Conservation (phyloP, 2,797 vertebrate genomes). For the Microctenopoma stevenorrisi region DNA sequence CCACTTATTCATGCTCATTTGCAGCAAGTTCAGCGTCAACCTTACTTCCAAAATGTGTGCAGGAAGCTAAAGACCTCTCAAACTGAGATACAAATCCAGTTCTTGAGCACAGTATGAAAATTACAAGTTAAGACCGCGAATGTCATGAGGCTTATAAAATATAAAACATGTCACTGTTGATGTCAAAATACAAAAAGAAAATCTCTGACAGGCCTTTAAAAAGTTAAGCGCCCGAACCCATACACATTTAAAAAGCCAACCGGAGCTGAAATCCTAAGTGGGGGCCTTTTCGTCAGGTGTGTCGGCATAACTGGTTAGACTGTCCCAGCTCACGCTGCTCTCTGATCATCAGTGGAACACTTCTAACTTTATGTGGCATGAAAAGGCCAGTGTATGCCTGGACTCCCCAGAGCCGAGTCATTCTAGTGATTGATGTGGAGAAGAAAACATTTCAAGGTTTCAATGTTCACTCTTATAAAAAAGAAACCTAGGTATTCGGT, state of each 20-base stretch:
- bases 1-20: slow-evolving; percentile 60
- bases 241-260: slow-evolving; percentile 16
- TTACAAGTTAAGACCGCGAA: neutral
- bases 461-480: slow-evolving; percentile 23
- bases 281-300: slow-evolving; percentile 35
- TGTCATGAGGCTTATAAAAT: neutral
- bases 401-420: slow-evolving; percentile 36
- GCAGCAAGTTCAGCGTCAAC: slow-evolving; percentile 56
- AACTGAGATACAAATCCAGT: slow-evolving; percentile 11
- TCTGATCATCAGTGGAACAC: slow-evolving; percentile 32
- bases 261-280: slow-evolving; percentile 31
- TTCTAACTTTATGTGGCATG: slow-evolving; percentile 33
- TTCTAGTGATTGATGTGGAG: slow-evolving; percentile 47
- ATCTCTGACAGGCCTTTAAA: slow-evolving; percentile 3
- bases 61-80: slow-evolving; percentile 35
- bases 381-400: slow-evolving; percentile 28
- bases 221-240: slow-evolving; percentile 3
- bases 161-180: neutral
- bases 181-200: slow-evolving; percentile 4
- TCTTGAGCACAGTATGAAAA: slow-evolving; percentile 11
- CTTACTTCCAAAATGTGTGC: slow-evolving; percentile 43
- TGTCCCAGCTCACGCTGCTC: slow-evolving; percentile 23
- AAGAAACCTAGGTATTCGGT: neutral
- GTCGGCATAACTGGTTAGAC: slow-evolving; percentile 38
- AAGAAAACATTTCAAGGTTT: slow-evolving; percentile 32